A percentile compares a stretch with the other conserved stretches of the same genome.
Conservation (phyloP, 2,888 invertebrate genomes). For the Ctenicera cuprea region DNA sequence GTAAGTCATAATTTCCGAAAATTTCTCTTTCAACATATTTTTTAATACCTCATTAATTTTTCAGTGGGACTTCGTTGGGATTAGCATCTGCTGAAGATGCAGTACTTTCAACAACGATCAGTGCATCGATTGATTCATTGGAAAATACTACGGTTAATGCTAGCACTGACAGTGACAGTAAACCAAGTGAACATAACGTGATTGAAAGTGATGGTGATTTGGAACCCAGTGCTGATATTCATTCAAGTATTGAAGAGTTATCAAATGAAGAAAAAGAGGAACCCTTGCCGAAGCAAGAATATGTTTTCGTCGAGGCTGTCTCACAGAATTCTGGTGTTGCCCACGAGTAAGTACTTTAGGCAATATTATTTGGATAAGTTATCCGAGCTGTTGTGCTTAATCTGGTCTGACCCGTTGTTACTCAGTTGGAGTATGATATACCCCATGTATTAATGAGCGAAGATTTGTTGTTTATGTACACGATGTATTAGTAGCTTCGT, state of each 20-base stretch:
- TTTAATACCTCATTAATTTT: constrained; percentile 56
- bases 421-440: too few relatives aligned
- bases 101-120: constrained; percentile 31
- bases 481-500: too few relatives aligned
- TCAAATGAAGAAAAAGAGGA: constrained; percentile 63
- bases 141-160: constrained; percentile 42
- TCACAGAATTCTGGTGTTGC: constrained; percentile 76
- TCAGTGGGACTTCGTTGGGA: constrained; percentile 77
- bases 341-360: constrained; percentile 74
- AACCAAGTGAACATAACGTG: constrained; percentile 37
- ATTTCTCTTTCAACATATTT: constrained; percentile 16
- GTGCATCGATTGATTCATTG: constrained; percentile 28
- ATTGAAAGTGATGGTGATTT: constrained; percentile 49
- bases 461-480: too few relatives aligned
- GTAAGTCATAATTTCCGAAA: constrained; percentile 54
- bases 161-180: constrained; percentile 40
- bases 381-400: too few relatives aligned
- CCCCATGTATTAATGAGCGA: too few relatives aligned
- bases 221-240: constrained; percentile 56
- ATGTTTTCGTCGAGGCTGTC: constrained; percentile 74
- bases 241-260: constrained; percentile 59
- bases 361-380: too few relatives aligned
- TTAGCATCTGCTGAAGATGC: constrained; percentile 76
- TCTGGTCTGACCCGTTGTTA: too few relatives aligned
- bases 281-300: constrained; percentile 68